Base-by-base conservation (phyloP, 2,888 invertebrate species). In the Dorcus hopei region DNA sequence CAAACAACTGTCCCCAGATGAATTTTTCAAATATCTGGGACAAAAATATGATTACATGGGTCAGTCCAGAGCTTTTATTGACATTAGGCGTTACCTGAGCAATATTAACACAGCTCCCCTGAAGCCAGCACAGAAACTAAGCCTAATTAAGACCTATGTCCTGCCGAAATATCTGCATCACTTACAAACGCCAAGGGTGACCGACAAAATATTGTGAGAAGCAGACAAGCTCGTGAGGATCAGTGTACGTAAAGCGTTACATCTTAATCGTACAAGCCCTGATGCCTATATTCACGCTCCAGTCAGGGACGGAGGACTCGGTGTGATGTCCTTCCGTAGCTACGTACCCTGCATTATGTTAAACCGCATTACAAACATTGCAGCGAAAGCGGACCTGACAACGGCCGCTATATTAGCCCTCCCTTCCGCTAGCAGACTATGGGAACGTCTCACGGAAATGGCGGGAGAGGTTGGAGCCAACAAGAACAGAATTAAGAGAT, bases 231-330 rank as follows among this genome's bases (percentile, higher is more conserved):
- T 19, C 19, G 19, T 19, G 19, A 19, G 19, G 19, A 19, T 19
- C 19, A 19, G 0, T 19, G 19, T 19, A 19, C 19, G 19, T 0
- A 19, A 19, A 19, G 19, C 19, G 19, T 19, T 19, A 19, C 19
- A 19, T 19, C 19, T 19, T 7, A 54, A 55, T 11, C 49, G 58
- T 2, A 71, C 64, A 67, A 72, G 57, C 63, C 71, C 65, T 61
- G 69, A 65, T 71, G 72, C 67, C 66, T 68, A 50, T 59, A 58
- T 58, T 39, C 45, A 58, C n/a, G 58, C 58, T 9, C 49, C 54
- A 4, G 39, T 49, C 8, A 53, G 49, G 49, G 43, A 54, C 4
- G 54, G 49, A 9, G 58, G 58, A n/a, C 54, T 58, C 7, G 52
- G 57, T 6, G 41, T 57, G 3, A n/a, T 57, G 7, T 51, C 47